Percentiles rank a stretch among this genome's conserved stretches.
phyloP scores from a whole-genome alignment of 2,888 invertebrate genomes.

The Phymatocera aterrima region DNA sequence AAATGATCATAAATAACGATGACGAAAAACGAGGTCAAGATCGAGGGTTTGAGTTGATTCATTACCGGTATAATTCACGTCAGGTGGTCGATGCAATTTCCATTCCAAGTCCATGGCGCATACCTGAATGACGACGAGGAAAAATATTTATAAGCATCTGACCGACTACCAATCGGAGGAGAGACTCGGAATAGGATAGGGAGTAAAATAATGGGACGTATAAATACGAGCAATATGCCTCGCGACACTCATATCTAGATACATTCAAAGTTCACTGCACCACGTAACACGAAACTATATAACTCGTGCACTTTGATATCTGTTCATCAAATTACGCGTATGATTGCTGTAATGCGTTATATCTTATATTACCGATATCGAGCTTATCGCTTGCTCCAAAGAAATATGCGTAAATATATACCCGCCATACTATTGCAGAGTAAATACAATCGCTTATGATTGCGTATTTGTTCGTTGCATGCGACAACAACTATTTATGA shows the following conservation, averaged over 20 bases:
- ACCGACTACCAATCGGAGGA: neutral
- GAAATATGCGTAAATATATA: neutral
- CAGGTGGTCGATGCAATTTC: too few species aligned
- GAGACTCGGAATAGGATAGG: neutral
- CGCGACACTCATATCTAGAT: constrained; percentile 23
- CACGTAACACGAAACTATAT: constrained; percentile 27
- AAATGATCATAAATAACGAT: too few species aligned
- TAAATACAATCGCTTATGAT: too few species aligned
- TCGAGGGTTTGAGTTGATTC: too few species aligned
- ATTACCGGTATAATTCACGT: too few species aligned
- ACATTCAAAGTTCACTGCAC: constrained; percentile 40
- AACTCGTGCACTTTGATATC: constrained; percentile 14
- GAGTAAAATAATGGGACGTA: constrained; percentile 5
- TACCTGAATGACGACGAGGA: neutral
- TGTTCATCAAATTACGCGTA: constrained; percentile 41
- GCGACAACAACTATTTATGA: too few species aligned
- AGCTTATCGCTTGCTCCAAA: neutral
- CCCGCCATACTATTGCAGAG: too few species aligned
- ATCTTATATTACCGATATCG: neutral
- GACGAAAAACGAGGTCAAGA: too few species aligned
- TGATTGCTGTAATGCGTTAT: constrained; percentile 2
- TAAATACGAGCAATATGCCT: neutral
- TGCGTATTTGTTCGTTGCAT: too few species aligned
- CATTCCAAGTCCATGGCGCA: too few species aligned
- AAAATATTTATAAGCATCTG: neutral